These are phyloP conservation scores for Pangasius sanitwongsei DNA, from an alignment of 2,797 vertebrate species.

Conservation along the genomic window DNA sequence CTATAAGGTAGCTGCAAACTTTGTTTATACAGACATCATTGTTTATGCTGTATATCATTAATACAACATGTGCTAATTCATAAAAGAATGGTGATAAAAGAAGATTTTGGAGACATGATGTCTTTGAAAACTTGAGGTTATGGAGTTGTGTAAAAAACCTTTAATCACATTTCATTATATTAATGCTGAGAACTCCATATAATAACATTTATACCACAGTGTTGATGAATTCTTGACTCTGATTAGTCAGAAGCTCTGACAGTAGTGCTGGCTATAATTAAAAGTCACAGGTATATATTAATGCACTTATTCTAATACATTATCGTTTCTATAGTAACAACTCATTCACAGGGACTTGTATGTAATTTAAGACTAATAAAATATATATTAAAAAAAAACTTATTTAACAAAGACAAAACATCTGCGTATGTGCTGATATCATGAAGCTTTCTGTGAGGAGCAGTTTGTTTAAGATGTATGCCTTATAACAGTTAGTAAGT, in stretches of 20 bases:
- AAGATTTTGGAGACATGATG: not conserved
- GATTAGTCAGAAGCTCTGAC: not conserved
- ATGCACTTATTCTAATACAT: not conserved
- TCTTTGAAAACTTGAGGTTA: not conserved
- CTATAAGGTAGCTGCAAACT: not conserved
- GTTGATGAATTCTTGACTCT: too few relatives aligned
- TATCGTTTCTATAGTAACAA: not conserved
- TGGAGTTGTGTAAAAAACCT: not conserved
- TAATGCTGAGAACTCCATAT: not conserved
- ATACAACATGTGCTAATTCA: not conserved
- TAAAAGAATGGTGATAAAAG: not conserved
- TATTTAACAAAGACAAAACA: not conserved
- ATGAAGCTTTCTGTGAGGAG: not conserved
- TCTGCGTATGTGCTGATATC: not conserved
- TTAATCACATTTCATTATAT: not conserved
- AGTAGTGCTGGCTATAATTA: not conserved
- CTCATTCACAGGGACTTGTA: not conserved
- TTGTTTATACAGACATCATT: not conserved
- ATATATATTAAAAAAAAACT: not conserved
- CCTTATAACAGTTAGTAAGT: not conserved
- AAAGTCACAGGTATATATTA: slow-evolving; percentile 7
- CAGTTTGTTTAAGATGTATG: not conserved
- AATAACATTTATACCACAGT: not conserved
- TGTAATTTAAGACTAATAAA: not conserved
- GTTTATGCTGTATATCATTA: not conserved